Evolutionary conservation across 1,140 invertebrate genomes (phyloP), one percentile per base, ranked within the genome.

Genomic region (Bombus superbus): DNA sequence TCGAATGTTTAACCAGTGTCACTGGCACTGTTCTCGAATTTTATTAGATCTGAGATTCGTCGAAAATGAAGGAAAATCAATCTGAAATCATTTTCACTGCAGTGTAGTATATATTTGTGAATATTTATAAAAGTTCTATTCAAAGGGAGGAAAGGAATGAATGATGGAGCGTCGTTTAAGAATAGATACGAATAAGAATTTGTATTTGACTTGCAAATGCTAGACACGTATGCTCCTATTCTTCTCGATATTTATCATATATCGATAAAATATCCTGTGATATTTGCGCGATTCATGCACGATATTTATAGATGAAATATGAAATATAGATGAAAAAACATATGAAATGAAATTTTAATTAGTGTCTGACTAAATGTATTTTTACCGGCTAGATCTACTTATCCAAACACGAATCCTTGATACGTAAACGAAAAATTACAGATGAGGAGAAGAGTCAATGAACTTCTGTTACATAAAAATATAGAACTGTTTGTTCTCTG

Each of bases 1-100:
- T 42, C 81, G 42, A 66, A 68, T 76, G 25, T 83, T 68, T 76
- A 35, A 38, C 25, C 40, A 76, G 38, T 32, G 38, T 64, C 18
- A 32, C 28, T n/a, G 81, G 53, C 69, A 66, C 81, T 38, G 28
- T 44, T 74, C 73, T 72, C 42, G 35, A 22, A 13, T 32, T 25
- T 38, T 47, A 15, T 28, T 47, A 32, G 32, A 47, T 28, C 35
- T 66, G 5, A 47, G 11, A 75, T 28, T 32, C 3, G 8, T 38
- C 13, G 1, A 18, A 74, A 18, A n/a, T 25, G 18, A 9, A 28
- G 15, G 18, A 8, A 74, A 35, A 22, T 35, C 38, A 22, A 53
- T 62, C 11, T 62, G 59, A 53, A 53, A 22, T 53, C 5, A 53
- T 22, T 53, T 53, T 53, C 18, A 22, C 15, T 22, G 5, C 1